phyloP scores from a whole-genome alignment of 2,113 vertebrate species.

The Panthera uncia region DNA sequence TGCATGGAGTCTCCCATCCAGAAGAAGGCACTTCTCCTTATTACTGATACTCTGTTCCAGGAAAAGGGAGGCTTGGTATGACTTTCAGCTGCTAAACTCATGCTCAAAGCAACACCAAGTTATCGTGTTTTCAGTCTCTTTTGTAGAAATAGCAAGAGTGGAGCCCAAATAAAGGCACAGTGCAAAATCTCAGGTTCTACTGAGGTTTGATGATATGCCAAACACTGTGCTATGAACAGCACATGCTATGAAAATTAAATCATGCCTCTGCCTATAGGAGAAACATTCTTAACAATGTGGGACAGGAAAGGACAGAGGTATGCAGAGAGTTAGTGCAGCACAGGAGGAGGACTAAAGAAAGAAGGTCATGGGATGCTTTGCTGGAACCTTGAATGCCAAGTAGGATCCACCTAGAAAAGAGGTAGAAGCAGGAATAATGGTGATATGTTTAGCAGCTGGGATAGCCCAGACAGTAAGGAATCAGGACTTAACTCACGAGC shows the following conservation, averaged over 20 bases:
- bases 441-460: background rate
- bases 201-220: background rate
- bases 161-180: background rate
- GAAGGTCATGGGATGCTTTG: background rate
- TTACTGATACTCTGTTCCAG: background rate
- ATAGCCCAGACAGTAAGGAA: background rate
- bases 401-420: background rate
- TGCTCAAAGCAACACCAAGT: background rate
- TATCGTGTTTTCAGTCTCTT: background rate
- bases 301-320: background rate
- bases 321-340: background rate
- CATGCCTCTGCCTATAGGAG: background rate
- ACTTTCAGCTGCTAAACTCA: background rate
- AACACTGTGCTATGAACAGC: background rate
- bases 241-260: background rate
- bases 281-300: background rate
- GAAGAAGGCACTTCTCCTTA: background rate
- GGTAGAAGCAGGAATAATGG: background rate
- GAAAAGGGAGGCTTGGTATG: background rate
- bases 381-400: background rate
- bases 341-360: background rate
- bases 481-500: background rate
- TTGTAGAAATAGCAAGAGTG: background rate
- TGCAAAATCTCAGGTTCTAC: background rate
- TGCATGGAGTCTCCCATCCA: background rate